A percentile compares a stretch with the other conserved stretches of the same genome.
Evolutionary conservation across 2,888 invertebrate genomes (phyloP).

Genomic region (Boloria euphrosyne): DNA sequence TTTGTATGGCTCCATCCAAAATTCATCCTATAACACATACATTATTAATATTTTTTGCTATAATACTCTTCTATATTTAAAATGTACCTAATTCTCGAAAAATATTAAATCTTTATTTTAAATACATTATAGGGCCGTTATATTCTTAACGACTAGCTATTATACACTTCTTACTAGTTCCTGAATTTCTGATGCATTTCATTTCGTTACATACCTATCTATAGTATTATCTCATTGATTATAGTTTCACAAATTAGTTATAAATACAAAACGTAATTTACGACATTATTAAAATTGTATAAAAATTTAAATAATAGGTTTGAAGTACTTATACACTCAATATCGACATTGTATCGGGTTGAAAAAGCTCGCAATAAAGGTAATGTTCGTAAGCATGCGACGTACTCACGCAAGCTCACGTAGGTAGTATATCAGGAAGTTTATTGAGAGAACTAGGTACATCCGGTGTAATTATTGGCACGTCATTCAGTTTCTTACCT

Average conservation of each 20-base stretch:
- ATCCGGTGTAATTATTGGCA: constrained; percentile 17
- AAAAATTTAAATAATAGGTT: background rate
- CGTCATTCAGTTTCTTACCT: background rate
- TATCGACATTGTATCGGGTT: constrained; percentile 6
- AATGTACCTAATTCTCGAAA: no score
- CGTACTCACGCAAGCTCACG: constrained; percentile 26
- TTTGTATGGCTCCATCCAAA: constrained; percentile 76
- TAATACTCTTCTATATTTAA: background rate
- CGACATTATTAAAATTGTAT: constrained; percentile 8
- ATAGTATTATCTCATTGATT: background rate
- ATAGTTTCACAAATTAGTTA: background rate
- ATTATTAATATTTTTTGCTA: background rate
- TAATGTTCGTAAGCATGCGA: constrained; percentile 29
- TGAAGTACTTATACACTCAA: constrained; percentile 5
- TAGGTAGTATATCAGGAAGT: constrained; percentile 8
- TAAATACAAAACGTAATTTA: constrained; percentile 1
- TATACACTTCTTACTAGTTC: no score
- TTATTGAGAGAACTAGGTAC: constrained; percentile 14
- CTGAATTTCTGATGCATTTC: no score
- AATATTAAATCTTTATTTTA: no score
- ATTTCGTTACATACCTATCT: no score
- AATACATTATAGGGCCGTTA: no score
- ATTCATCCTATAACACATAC: constrained; percentile 63
- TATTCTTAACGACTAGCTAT: no score
- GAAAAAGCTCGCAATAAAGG: constrained; percentile 17